Conservation (phyloP, 2,888 invertebrate genomes). For the Tenodera sinensis region DNA sequence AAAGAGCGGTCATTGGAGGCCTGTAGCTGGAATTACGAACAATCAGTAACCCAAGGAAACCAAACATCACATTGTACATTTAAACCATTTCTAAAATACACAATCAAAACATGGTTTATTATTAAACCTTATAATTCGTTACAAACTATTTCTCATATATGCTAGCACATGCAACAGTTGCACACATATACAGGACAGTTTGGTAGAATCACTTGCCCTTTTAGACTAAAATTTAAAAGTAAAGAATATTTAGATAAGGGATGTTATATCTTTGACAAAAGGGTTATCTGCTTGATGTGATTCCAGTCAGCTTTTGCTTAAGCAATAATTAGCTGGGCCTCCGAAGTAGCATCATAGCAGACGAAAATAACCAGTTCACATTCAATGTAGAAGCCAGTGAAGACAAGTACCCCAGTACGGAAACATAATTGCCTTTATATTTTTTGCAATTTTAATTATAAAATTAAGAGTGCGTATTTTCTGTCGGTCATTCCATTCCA, state of each 20-base stretch:
- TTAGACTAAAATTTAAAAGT: background rate
- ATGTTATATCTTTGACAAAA: background rate
- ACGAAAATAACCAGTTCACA: background rate
- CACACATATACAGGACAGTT: too few species aligned
- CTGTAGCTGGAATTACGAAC: background rate
- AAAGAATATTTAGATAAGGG: too few species aligned
- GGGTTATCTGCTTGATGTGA: background rate
- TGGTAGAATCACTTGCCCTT: background rate
- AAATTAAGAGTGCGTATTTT: too few species aligned
- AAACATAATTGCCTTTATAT: too few species aligned
- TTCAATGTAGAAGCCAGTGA: background rate
- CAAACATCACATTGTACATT: background rate
- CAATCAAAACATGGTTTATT: background rate
- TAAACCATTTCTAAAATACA: background rate
- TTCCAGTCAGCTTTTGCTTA: background rate
- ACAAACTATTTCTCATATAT: background rate
- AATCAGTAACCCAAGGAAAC: background rate
- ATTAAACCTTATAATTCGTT: background rate
- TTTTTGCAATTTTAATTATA: too few species aligned
- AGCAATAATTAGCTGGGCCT: constrained; percentile 15
- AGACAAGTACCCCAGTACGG: background rate
- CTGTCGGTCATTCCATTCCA: too few species aligned
- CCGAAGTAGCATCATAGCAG: background rate
- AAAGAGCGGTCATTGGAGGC: background rate
- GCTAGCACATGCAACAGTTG: background rate